Evolutionary conservation across 2,797 vertebrate species (phyloP).

Genomic region (Cheracebus regulus): DNA sequence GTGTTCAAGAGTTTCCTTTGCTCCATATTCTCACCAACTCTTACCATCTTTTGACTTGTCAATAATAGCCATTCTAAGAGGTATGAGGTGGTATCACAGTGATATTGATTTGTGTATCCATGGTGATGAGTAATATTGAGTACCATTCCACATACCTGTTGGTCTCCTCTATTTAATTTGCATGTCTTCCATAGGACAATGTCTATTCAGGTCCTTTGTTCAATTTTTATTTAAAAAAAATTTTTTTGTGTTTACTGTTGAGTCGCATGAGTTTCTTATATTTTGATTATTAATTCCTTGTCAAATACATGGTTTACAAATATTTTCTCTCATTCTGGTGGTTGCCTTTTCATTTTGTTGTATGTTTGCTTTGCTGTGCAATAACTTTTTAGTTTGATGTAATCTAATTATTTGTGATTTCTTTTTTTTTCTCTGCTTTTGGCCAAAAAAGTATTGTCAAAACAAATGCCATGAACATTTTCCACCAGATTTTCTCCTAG

Average conservation of each 20-base stretch:
- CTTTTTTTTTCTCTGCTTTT: neutral
- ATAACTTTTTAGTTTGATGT: neutral
- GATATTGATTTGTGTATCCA: neutral
- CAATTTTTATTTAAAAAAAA: neutral
- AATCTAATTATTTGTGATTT: neutral
- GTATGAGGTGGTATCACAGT: neutral
- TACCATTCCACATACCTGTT: fast-evolving
- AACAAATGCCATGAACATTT: neutral
- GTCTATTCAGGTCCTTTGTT: neutral
- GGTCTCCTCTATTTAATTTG: neutral
- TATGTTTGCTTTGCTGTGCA: neutral
- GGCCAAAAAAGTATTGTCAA: neutral
- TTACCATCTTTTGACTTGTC: neutral
- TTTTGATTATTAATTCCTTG: neutral
- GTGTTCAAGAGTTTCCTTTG: neutral
- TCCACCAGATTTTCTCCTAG: neutral
- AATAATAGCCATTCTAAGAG: too few species aligned
- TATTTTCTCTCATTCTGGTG: neutral
- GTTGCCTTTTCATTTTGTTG: neutral
- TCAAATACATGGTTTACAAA: neutral
- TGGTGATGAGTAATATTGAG: too few species aligned
- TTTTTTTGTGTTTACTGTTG: neutral
- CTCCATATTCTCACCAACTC: neutral
- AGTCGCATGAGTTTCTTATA: neutral
- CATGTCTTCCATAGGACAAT: neutral